Conservation (phyloP, 2,797 vertebrate genomes). For the Myripristis murdjan region DNA sequence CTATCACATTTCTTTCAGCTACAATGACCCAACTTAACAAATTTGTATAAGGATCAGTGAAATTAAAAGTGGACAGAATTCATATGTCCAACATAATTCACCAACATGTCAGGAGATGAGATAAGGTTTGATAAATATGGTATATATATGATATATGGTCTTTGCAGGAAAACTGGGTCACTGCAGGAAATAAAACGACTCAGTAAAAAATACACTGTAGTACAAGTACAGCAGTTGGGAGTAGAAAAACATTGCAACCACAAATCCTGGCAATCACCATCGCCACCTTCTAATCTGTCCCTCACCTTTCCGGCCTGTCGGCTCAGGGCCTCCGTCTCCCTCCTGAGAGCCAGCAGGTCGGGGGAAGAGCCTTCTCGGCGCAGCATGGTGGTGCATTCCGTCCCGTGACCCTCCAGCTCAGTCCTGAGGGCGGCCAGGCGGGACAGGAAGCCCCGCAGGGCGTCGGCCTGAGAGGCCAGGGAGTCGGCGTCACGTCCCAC, state of each 20-base stretch:
- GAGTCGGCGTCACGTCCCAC: conserved; percentile 93
- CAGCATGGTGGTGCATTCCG: conserved; percentile 92
- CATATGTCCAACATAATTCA: not conserved
- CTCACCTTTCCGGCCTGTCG: conserved; percentile 93
- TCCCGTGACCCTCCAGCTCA: conserved; percentile 90
- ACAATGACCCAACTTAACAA: too few relatives aligned
- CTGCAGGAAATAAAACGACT: too few relatives aligned
- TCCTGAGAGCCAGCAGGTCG: conserved; percentile 93
- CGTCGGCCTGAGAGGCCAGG: conserved; percentile 94
- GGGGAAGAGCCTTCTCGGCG: conserved; percentile 93
- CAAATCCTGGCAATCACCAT: not conserved
- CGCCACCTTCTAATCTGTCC: too few relatives aligned
- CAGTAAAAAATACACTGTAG: too few relatives aligned
- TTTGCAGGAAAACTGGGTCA: too few relatives aligned
- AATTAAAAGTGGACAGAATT: too few relatives aligned
- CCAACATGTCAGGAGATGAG: not conserved
- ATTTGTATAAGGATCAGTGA: too few relatives aligned
- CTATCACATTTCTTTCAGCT: too few relatives aligned
- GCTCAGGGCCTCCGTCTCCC: conserved; percentile 93
- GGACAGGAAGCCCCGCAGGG: conserved; percentile 88
- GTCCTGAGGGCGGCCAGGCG: conserved; percentile 85
- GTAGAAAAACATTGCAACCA: too few relatives aligned
- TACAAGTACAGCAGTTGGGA: too few relatives aligned
- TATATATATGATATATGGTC: too few relatives aligned
- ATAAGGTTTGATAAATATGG: not conserved